These are phyloP conservation scores for Valencia hispanica DNA, from an alignment of 2,797 vertebrate species.

Conservation along the genomic window DNA sequence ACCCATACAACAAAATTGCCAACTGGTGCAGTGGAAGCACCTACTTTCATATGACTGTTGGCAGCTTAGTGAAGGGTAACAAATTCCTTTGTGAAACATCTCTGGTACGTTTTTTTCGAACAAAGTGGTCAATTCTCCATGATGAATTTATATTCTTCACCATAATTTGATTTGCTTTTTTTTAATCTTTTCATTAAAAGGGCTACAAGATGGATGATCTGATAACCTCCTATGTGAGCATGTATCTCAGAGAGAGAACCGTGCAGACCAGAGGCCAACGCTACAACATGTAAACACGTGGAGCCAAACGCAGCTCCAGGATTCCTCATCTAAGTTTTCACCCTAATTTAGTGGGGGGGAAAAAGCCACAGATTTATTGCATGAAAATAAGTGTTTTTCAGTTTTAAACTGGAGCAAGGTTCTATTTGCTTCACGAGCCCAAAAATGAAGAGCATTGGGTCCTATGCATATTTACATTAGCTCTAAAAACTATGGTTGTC, in stretches of 20 bases:
- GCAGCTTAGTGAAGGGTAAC: slow-evolving; percentile 88
- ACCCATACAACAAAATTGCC: slow-evolving; percentile 92
- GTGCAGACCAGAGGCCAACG: slow-evolving; percentile 73
- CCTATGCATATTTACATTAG: neutral
- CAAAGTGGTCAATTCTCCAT: neutral
- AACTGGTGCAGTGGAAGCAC: slow-evolving; percentile 98
- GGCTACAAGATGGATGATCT: slow-evolving; percentile 99
- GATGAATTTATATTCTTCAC: neutral
- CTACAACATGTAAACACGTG: slow-evolving; percentile 63
- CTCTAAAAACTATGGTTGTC: neutral
- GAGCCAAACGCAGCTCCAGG: slow-evolving; percentile 21
- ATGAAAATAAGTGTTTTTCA: slow-evolving; percentile 16
- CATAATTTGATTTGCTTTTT: slow-evolving; percentile 20
- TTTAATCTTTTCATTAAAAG: slow-evolving; percentile 74
- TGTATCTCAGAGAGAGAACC: slow-evolving; percentile 81
- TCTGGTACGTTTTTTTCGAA: slow-evolving; percentile 83
- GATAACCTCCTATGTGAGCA: slow-evolving; percentile 90
- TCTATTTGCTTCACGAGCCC: neutral
- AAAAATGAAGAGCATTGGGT: neutral
- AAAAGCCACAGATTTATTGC: slow-evolving; percentile 14
- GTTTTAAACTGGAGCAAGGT: slow-evolving; percentile 29
- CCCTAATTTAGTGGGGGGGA: neutral
- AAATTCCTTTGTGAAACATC: slow-evolving; percentile 97
- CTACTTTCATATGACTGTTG: slow-evolving; percentile 95
- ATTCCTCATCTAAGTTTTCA: slow-evolving; percentile 1